Evolutionary conservation across 2,888 invertebrate genomes (phyloP).

Genomic region (Diarsia mendica): DNA sequence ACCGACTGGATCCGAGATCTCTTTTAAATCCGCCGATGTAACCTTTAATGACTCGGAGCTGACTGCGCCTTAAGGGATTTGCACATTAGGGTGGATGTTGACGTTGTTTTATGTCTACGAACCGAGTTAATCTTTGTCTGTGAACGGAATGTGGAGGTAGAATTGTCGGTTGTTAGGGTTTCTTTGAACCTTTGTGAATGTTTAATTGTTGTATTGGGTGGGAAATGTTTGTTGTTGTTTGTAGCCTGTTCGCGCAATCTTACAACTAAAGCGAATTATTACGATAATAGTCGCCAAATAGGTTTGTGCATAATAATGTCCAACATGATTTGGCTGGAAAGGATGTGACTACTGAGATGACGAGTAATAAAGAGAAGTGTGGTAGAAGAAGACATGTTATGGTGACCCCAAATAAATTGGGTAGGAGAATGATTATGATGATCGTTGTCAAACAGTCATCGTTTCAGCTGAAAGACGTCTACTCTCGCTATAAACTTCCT

Average conservation of each 20-base stretch:
- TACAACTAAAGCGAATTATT: not conserved
- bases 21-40: slow-evolving; percentile 81
- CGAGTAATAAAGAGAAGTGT: no score
- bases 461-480: not conserved
- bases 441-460: not conserved
- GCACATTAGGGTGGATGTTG: slow-evolving; percentile 42
- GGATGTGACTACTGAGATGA: no score
- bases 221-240: not conserved
- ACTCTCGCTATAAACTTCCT: not conserved
- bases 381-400: no score
- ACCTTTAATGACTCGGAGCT: slow-evolving; percentile 75
- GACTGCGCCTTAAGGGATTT: slow-evolving; percentile 56
- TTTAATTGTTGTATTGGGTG: slow-evolving; percentile 16
- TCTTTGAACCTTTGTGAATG: slow-evolving; percentile 15
- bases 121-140: slow-evolving; percentile 14
- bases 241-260: not conserved
- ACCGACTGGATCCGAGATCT: slow-evolving; percentile 78
- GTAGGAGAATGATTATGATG: no score
- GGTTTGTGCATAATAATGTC: not conserved
- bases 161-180: not conserved
- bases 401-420: no score
- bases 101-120: slow-evolving; percentile 46
- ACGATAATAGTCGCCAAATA: not conserved
- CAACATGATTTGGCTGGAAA: no score
- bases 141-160: not conserved